These are phyloP conservation scores for Eufriesea mexicana DNA, from an alignment of 1,140 invertebrate species.

Conservation along the genomic window DNA sequence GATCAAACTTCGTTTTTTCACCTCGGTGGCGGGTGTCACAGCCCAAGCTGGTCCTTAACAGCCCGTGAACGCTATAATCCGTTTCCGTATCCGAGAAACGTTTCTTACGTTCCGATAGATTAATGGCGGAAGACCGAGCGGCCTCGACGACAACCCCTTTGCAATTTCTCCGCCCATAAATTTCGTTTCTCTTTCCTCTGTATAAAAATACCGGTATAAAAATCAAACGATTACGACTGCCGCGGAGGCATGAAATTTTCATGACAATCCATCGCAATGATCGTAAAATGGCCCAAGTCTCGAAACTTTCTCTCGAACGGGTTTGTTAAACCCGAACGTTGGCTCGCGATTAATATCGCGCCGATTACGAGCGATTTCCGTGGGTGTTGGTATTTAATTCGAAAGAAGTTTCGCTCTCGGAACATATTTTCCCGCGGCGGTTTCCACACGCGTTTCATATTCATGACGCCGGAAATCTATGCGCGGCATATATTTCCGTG, in stretches of 20 bases:
- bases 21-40: too few relatives aligned
- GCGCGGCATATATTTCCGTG: slow-evolving; percentile 43
- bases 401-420: slow-evolving; percentile 11
- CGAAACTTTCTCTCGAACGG: not conserved
- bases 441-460: slow-evolving; percentile 38
- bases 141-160: not conserved
- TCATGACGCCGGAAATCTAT: slow-evolving; percentile 45
- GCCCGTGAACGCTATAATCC: slow-evolving; percentile 1
- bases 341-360: not conserved
- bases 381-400: not conserved
- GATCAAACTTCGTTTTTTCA: slow-evolving; percentile 14
- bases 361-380: not conserved
- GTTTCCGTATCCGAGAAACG: not conserved
- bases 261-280: too few relatives aligned
- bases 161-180: not conserved
- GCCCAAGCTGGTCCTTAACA: not conserved
- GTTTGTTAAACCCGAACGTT: not conserved
- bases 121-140: not conserved
- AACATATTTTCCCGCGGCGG: not conserved
- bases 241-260: not conserved
- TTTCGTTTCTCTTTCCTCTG: too few relatives aligned
- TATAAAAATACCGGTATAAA: not conserved
- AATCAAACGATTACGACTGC: not conserved
- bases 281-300: too few relatives aligned
- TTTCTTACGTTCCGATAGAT: slow-evolving; percentile 20